A percentile compares a stretch with the other conserved stretches of the same genome.
These are phyloP conservation scores for Plebejus melissa DNA, from an alignment of 2,888 invertebrate species.

Conservation along the genomic window DNA sequence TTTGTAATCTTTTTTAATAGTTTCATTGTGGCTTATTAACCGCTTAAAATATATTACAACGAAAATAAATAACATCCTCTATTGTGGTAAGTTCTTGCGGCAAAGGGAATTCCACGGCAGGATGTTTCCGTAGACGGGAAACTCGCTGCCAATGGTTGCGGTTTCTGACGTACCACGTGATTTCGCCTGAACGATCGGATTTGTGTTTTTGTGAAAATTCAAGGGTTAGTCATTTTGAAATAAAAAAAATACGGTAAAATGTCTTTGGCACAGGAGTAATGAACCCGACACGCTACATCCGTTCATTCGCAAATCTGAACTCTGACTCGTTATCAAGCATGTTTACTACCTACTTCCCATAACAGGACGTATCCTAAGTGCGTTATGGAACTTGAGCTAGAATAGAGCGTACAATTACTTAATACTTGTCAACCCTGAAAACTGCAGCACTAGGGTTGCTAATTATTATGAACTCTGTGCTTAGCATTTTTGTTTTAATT, in stretches of 20 bases:
- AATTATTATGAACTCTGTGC: neutral
- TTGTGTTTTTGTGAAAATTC: neutral
- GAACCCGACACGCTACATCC: neutral
- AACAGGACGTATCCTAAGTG: neutral
- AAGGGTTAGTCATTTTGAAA: neutral
- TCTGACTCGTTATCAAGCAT: neutral
- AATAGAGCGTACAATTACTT: neutral
- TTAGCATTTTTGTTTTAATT: neutral
- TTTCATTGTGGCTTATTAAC: neutral
- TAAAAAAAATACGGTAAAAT: neutral
- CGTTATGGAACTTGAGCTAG: neutral
- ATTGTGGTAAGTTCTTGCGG: slow-evolving; percentile 5
- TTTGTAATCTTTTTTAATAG: neutral
- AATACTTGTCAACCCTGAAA: neutral
- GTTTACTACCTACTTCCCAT: neutral
- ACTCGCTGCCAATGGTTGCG: neutral
- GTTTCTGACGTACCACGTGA: neutral
- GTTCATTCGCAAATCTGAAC: neutral
- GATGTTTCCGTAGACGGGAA: neutral
- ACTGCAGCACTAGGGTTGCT: neutral
- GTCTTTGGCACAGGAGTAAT: slow-evolving; percentile 2
- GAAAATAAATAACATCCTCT: neutral
- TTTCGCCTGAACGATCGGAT: neutral
- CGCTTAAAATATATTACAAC: neutral
- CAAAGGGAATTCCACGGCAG: neutral